Evolutionary conservation across 2,113 vertebrate genomes (phyloP).

Genomic region (Todiramphus chloris): DNA sequence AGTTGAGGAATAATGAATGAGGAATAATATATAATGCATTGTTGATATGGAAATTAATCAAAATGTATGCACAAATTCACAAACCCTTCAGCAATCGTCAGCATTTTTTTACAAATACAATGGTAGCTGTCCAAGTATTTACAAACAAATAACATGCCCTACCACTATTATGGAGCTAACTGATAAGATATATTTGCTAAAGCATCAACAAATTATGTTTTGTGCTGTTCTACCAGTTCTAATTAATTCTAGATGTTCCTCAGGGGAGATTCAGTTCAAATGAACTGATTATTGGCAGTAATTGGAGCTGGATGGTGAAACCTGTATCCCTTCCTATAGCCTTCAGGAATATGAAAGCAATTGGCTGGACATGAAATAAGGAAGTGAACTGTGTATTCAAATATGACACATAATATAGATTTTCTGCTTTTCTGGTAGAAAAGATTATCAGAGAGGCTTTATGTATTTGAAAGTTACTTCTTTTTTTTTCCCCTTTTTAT

Average conservation of each 20-base stretch:
- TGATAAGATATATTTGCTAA: conserved; percentile 3
- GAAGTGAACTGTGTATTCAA: background rate
- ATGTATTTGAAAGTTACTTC: background rate
- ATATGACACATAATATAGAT: background rate
- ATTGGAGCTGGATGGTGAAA: conserved; percentile 2
- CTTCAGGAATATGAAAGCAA: background rate
- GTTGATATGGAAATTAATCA: conserved; percentile 24
- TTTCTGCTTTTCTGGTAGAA: background rate
- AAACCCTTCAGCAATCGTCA: background rate
- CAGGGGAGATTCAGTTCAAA: conserved; percentile 2
- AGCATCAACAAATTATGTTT: conserved; percentile 10
- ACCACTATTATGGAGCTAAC: background rate
- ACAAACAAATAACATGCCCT: background rate
- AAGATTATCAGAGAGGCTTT: background rate
- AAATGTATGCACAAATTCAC: conserved; percentile 4
- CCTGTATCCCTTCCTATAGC: background rate
- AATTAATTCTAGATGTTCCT: conserved; percentile 56
- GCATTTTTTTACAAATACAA: background rate
- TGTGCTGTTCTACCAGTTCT: background rate
- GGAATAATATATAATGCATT: background rate
- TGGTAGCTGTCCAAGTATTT: conserved; percentile 22
- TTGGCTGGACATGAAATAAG: background rate
- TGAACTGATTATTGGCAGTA: background rate
- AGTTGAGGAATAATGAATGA: background rate
- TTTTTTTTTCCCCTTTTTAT: background rate